Evolutionary conservation across 2,797 vertebrate genomes (phyloP).

Genomic region (Pogonophryne albipinna): DNA sequence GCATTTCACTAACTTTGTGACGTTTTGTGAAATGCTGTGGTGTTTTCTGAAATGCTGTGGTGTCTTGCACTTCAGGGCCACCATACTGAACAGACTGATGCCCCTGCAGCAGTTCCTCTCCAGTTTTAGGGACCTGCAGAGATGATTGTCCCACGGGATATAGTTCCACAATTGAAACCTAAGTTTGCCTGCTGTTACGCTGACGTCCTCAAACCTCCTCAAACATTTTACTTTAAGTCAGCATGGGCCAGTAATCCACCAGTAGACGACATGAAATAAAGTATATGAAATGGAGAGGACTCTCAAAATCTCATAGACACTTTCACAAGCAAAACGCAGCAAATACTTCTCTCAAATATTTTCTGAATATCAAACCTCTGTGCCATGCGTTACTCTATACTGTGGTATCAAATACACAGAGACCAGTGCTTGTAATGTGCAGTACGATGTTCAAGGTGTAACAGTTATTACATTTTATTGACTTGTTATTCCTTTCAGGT

Average conservation of each 20-base stretch:
- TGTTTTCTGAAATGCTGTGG: too few species aligned
- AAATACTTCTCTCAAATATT: background rate
- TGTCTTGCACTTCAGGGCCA: too few species aligned
- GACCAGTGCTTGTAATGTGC: background rate
- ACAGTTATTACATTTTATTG: background rate
- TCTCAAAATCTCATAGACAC: background rate
- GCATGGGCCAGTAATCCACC: conserved; percentile 58
- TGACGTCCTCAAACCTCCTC: conserved; percentile 54
- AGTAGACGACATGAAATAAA: conserved; percentile 45
- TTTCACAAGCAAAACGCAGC: background rate
- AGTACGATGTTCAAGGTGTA: background rate
- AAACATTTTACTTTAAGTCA: conserved; percentile 63
- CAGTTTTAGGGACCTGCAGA: background rate
- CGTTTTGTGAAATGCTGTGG: too few species aligned
- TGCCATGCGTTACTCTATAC: conserved; percentile 2
- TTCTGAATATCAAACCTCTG: conserved; percentile 2
- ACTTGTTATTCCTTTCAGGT: background rate
- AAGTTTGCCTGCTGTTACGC: conserved; percentile 39
- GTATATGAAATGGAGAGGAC: conserved; percentile 8
- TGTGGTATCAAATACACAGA: background rate
- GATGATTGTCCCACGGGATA: conserved; percentile 43
- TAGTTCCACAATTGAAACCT: conserved; percentile 43
- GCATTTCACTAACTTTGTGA: too few species aligned
- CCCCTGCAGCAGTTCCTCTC: too few species aligned
- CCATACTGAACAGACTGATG: background rate